Percentiles rank a stretch among this genome's conserved stretches.
Conservation (phyloP, 1,140 invertebrate species). For the Panulirus ornatus region DNA sequence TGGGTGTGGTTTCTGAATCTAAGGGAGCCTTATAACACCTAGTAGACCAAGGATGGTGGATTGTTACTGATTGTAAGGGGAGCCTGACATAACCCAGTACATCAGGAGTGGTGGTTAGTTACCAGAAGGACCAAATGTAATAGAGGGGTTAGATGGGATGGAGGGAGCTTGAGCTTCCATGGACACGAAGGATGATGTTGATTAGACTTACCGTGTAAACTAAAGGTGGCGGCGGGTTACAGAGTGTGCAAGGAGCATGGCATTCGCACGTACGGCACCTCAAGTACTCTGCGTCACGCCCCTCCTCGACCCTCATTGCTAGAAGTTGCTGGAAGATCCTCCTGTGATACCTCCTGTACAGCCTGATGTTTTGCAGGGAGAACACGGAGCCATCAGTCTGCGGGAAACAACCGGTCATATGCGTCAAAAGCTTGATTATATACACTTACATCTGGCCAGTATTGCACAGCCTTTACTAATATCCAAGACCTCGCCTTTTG, state of each 20-base stretch:
- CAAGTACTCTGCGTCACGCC: constrained; percentile 40
- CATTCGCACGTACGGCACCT: constrained; percentile 39
- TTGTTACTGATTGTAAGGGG: too few species aligned
- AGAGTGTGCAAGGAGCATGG: constrained; percentile 42
- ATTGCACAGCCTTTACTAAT: too few species aligned
- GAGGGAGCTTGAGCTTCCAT: not conserved
- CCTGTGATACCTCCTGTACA: constrained; percentile 51
- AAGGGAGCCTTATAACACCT: too few species aligned
- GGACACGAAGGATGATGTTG: not conserved
- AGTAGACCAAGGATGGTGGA: too few species aligned
- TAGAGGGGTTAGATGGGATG: not conserved
- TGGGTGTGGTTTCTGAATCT: too few species aligned
- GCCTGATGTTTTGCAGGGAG: constrained; percentile 50
- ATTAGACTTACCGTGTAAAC: constrained; percentile 31
- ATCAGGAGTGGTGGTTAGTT: not conserved
- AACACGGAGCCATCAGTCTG: constrained; percentile 64
- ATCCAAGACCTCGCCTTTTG: too few species aligned
- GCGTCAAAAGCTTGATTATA: too few species aligned
- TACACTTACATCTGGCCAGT: too few species aligned
- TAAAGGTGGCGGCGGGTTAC: constrained; percentile 30
- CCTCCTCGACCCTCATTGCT: constrained; percentile 40
- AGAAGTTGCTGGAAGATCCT: constrained; percentile 54
- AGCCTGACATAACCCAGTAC: not conserved
- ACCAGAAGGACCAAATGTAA: not conserved
- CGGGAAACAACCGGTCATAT: too few species aligned